Percentiles rank a stretch among this genome's conserved stretches.
Evolutionary conservation across 1,140 invertebrate species (phyloP).

Genomic region (Ostrea denselamellosa): DNA sequence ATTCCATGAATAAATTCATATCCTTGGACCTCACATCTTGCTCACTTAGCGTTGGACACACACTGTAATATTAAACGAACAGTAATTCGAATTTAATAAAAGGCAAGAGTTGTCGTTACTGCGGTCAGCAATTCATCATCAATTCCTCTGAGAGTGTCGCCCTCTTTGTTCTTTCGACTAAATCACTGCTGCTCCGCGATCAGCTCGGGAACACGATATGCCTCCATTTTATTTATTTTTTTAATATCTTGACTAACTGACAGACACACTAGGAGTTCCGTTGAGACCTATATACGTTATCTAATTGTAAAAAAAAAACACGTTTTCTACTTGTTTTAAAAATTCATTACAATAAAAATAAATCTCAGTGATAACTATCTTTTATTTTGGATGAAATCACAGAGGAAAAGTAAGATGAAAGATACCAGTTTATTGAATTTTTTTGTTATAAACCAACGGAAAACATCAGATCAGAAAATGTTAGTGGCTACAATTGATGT

Average conservation of each 20-base stretch:
- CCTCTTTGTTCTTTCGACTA: neutral
- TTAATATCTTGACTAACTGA: neutral
- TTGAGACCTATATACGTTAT: neutral
- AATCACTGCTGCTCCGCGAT: neutral
- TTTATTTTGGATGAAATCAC: no score
- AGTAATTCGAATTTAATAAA: neutral
- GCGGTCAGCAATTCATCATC: neutral
- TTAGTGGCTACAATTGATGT: no score
- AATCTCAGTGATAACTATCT: no score
- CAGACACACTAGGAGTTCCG: neutral
- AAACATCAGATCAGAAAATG: no score
- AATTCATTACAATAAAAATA: no score
- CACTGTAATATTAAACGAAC: neutral
- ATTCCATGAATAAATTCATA: neutral
- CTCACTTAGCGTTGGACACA: neutral
- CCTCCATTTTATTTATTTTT: neutral
- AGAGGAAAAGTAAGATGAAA: no score
- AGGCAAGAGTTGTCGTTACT: slow-evolving; percentile 5
- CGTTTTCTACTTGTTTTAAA: no score
- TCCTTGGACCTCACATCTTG: neutral
- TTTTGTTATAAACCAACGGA: no score
- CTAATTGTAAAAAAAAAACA: no score
- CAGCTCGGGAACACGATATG: neutral
- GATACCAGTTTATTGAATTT: no score
- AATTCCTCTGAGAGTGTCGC: neutral